phyloP scores from a whole-genome alignment of 2,797 vertebrate species.

The Arnoldichthys spilopterus region DNA sequence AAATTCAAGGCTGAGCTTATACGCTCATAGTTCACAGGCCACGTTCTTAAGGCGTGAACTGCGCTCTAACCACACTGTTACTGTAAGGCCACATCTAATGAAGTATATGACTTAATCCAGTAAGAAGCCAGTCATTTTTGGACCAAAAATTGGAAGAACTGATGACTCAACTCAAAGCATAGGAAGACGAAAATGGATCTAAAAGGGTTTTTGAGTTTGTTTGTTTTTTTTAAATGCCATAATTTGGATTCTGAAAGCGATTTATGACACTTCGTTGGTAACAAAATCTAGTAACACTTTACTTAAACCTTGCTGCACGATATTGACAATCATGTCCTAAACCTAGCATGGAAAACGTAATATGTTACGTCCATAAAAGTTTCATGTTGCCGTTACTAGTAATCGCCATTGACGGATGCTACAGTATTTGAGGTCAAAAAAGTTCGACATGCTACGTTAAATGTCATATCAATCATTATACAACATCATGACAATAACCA shows the following conservation, averaged over 20 bases:
- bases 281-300: constrained; percentile 36
- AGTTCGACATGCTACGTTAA: too few species aligned
- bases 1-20: constrained; percentile 46
- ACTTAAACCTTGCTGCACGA: background rate
- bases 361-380: too few species aligned
- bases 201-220: background rate
- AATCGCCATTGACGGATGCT: too few species aligned
- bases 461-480: too few species aligned
- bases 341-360: too few species aligned
- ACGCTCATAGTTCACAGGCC: constrained; percentile 32
- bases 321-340: too few species aligned
- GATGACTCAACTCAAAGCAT: constrained; percentile 46
- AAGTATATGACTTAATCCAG: constrained; percentile 65
- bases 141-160: constrained; percentile 17
- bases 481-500: too few species aligned
- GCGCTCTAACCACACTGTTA: constrained; percentile 63
- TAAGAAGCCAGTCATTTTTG: constrained; percentile 27
- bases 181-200: constrained; percentile 46
- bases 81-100: constrained; percentile 83
- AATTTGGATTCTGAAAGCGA: constrained; percentile 14
- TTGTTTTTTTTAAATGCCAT: constrained; percentile 7
- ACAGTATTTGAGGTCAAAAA: too few species aligned
- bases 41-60: constrained; percentile 55
- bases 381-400: too few species aligned
- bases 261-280: constrained; percentile 61